Evolutionary conservation across 2,797 vertebrate species (phyloP).

Genomic region (Enteromius thamalakanensis): DNA sequence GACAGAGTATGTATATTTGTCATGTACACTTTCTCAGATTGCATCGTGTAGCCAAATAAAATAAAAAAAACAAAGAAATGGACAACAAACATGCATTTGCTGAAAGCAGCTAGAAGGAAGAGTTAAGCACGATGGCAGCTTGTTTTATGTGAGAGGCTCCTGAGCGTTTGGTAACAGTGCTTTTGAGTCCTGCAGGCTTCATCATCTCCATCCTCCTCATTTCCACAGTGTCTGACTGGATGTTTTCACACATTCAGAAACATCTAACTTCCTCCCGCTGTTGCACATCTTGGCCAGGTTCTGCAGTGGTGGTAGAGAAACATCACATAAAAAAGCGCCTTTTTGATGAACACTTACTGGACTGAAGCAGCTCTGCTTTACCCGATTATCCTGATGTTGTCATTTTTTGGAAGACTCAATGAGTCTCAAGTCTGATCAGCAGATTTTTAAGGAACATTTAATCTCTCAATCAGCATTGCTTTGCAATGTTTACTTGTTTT

Average conservation of each 20-base stretch:
- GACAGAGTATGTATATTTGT: conserved; percentile 47
- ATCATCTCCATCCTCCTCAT: conserved; percentile 34
- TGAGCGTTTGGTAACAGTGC: not conserved
- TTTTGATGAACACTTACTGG: no score
- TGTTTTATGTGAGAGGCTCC: not conserved
- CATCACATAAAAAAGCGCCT: no score
- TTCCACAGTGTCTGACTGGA: conserved; percentile 65
- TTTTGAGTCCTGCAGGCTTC: not conserved
- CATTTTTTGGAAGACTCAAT: no score
- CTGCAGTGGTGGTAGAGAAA: conserved; percentile 74
- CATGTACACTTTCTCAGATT: conserved; percentile 17
- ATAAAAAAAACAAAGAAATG: conserved; percentile 1
- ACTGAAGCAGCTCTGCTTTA: not conserved
- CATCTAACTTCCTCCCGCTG: conserved; percentile 85
- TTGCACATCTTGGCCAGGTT: conserved; percentile 92
- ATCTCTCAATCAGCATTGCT: not conserved
- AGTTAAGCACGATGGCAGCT: not conserved
- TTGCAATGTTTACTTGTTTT: not conserved
- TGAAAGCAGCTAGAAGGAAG: not conserved
- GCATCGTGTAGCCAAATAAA: conserved; percentile 36
- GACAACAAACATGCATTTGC: not conserved
- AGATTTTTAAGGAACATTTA: not conserved
- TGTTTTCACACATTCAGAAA: conserved; percentile 85
- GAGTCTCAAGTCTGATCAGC: not conserved
- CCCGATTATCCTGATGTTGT: no score